Percentiles rank a stretch among this genome's conserved stretches.
Evolutionary conservation across 92 coral and sea anemone species (phyloP).

Genomic region (Phenganax marumi): DNA sequence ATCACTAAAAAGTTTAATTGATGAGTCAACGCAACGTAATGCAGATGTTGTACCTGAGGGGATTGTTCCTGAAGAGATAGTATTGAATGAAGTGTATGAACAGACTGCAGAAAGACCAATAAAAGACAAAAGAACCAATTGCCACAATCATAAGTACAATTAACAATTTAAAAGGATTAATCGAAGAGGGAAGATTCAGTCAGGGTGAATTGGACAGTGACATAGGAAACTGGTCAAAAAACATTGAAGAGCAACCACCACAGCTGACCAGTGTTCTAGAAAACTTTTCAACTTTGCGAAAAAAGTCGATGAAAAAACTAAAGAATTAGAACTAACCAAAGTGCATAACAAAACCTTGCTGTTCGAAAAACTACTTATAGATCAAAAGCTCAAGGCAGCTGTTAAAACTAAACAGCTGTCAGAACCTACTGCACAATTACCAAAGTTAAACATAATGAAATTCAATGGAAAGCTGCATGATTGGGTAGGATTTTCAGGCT

Average conservation of each 20-base stretch:
- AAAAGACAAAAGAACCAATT: neutral
- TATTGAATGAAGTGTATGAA: neutral
- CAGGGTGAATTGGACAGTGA: conserved; percentile 38
- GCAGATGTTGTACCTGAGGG: conserved; percentile 47
- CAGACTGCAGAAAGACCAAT: neutral
- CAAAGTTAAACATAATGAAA: conserved; percentile 26
- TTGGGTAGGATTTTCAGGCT: conserved; percentile 49
- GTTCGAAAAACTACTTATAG: conserved; percentile 30
- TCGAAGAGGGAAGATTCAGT: conserved; percentile 32
- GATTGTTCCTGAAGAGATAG: neutral
- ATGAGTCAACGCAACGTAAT: conserved; percentile 64
- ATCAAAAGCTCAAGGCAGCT: conserved; percentile 44
- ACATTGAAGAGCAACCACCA: conserved; percentile 1
- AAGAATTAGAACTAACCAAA: conserved; percentile 22
- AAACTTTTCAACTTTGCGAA: neutral
- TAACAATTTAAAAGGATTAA: conserved; percentile 27
- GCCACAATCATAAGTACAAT: conserved; percentile 27
- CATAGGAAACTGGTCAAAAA: conserved; percentile 29
- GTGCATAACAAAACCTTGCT: conserved; percentile 23
- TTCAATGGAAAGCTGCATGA: conserved; percentile 32
- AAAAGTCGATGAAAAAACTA: neutral
- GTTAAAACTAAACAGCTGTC: conserved; percentile 21
- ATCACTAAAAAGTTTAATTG: conserved; percentile 74
- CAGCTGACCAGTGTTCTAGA: conserved; percentile 22
- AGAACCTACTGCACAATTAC: neutral